Conservation (phyloP, 2,888 invertebrate genomes). For the Onchidella celtica region DNA sequence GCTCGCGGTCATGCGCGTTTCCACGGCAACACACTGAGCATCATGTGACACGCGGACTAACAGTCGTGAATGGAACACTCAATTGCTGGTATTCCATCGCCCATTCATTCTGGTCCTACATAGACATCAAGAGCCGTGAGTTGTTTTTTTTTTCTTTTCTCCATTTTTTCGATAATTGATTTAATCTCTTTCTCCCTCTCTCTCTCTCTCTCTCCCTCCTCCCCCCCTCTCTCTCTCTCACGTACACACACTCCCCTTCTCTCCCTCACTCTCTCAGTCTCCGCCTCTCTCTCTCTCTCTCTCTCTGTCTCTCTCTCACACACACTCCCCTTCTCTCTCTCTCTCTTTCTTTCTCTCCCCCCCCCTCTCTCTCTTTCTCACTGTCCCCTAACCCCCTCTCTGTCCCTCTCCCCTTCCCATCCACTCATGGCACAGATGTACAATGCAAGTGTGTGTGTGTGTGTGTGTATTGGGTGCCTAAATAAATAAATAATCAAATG, state of each 20-base stretch:
- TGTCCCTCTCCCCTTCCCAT: neutral
- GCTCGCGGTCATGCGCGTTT: no score
- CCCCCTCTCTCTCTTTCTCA: conserved; percentile 14
- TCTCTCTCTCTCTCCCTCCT: neutral
- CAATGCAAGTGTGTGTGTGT: neutral
- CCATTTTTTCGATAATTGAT: no score
- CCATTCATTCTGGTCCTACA: no score
- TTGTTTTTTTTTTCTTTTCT: no score
- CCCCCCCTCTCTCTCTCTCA: neutral
- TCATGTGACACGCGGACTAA: no score
- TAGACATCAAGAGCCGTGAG: no score
- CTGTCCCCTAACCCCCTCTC: conserved; percentile 14
- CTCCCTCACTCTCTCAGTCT: conserved; percentile 1
- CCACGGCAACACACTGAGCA: no score
- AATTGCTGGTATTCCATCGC: no score
- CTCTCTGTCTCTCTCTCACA: neutral
- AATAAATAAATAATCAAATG: no score
- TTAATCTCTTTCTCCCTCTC: neutral
- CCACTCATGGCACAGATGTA: neutral
- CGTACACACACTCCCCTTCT: neutral
- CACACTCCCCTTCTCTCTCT: neutral
- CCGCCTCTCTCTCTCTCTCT: neutral
- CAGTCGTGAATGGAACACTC: no score
- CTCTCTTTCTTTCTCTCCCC: conserved; percentile 2
- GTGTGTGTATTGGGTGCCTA: no score